Evolutionary conservation across 2,888 invertebrate genomes (phyloP), one percentile per base, ranked within the genome.

Genomic region (Chloroclystis v-ata): DNA sequence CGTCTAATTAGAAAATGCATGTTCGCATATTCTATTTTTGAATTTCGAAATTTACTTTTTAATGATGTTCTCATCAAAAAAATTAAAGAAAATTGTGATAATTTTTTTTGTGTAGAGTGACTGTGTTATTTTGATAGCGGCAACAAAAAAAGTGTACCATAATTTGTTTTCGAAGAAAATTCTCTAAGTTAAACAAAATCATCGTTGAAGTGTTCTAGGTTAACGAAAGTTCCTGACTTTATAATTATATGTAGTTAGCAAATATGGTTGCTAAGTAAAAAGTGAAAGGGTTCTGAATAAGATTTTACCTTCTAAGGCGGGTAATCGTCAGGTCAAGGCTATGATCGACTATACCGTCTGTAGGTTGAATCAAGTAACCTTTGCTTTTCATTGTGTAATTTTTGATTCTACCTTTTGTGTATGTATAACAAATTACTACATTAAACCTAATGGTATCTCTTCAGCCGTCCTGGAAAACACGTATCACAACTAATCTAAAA

Each of bases 251-350:
- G 16, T 2, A 33, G 33, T 7, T 7, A 20, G 10, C 10, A 33
- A 20, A 1, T 7, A 29, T 41, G 13, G 28, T 48, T 48, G 48
- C 48, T 48, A 35, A 35, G 43, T 11, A 20, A 26, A 29, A 35
- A 29, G 1, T 25, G 1, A 35, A 43, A 48, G 38, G 47, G 38
- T 14, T 4, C 7, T 12, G 26, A 40, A 43, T 38, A 24, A 46
- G 37, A 37, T 16, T n/a, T n/a, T 33, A 10, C 16, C 13, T 37
- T 10, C 14, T 10, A 41, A n/a, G 11, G 37, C 43, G 7, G 12
- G 16, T 32, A 29, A 46, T 39, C 42, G 28, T 12, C 43, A 25
- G 43, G 42, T 37, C 51, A 52, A 47, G 51, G 54, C 37, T 37
- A 38, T 29, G 14, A 16, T 37, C 13, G n/a, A 9, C 20, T 20